phyloP scores from a whole-genome alignment of 2,113 vertebrate species.

The Notarius lentiginosus region DNA sequence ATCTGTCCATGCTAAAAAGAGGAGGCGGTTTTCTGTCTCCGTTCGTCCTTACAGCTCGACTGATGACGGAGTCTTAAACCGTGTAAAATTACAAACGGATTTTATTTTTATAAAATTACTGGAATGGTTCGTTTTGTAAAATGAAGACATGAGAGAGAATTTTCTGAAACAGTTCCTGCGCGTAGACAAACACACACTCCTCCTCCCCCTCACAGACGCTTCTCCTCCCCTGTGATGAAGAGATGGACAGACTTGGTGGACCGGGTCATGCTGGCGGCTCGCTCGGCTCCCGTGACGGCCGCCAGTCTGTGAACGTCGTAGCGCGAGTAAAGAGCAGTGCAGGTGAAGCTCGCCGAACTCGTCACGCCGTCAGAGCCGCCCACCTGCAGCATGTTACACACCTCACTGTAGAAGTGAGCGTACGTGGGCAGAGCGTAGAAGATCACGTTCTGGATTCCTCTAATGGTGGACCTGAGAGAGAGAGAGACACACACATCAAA shows the following conservation, averaged over 20 bases:
- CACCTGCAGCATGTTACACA: constrained; percentile 91
- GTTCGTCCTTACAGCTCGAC: not conserved
- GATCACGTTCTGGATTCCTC: constrained; percentile 90
- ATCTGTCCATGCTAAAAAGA: no score
- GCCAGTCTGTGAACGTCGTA: constrained; percentile 88
- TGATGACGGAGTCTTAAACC: not conserved
- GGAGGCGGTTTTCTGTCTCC: no score
- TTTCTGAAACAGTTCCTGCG: no score
- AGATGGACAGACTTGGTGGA: constrained; percentile 89
- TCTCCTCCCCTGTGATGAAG: constrained; percentile 88
- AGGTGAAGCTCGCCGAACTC: constrained; percentile 87
- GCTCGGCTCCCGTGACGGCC: constrained; percentile 81
- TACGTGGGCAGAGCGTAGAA: constrained; percentile 93
- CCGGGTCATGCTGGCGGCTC: constrained; percentile 92
- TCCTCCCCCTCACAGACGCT: constrained; percentile 60
- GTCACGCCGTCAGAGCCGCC: constrained; percentile 68
- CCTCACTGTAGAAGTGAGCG: constrained; percentile 93
- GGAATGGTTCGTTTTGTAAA: no score
- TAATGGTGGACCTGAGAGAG: constrained; percentile 82
- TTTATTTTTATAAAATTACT: no score
- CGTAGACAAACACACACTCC: not conserved
- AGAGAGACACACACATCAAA: not conserved
- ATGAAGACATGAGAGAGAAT: no score
- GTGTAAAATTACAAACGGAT: no score
- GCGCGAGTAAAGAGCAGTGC: constrained; percentile 87